These are phyloP conservation scores for Novumbra hubbsi DNA, from an alignment of 2,797 vertebrate genomes.

Conservation along the genomic window DNA sequence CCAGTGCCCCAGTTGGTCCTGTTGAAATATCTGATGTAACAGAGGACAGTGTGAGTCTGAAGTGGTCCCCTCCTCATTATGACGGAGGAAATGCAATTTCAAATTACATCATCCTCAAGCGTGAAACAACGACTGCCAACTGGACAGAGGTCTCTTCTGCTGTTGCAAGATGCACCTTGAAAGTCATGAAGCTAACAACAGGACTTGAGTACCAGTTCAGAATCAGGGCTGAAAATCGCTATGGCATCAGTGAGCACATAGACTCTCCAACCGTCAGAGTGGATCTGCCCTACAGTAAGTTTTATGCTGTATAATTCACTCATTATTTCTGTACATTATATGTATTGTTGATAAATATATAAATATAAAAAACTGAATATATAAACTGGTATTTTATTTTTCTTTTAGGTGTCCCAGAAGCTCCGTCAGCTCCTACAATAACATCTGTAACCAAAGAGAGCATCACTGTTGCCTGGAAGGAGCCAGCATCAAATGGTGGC, in stretches of 20 bases:
- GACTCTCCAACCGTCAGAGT: constrained; percentile 75
- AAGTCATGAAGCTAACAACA: constrained; percentile 78
- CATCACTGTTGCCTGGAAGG: constrained; percentile 64
- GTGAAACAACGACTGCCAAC: constrained; percentile 77
- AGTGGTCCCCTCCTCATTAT: constrained; percentile 78
- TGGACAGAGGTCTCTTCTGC: constrained; percentile 81
- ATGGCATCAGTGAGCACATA: constrained; percentile 80
- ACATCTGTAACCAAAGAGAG: not conserved
- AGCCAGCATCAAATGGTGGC: constrained; percentile 79
- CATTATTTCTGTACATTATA: constrained; percentile 4
- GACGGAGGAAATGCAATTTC: constrained; percentile 83
- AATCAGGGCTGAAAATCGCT: constrained; percentile 83
- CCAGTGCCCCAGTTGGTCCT: constrained; percentile 77
- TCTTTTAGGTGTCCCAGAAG: not conserved
- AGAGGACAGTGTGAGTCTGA: constrained; percentile 76
- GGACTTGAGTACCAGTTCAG: constrained; percentile 84
- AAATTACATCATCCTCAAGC: constrained; percentile 80
- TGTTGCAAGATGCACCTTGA: constrained; percentile 76
- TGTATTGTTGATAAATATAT: not conserved
- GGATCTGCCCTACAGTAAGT: constrained; percentile 59
- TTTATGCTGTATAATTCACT: too few relatives aligned
- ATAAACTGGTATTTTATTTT: not conserved
- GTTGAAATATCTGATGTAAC: constrained; percentile 74
- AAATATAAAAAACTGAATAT: not conserved
- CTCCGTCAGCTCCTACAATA: not conserved